phyloP scores from a whole-genome alignment of 2,113 vertebrate species.

The Hiodon tergisus region DNA sequence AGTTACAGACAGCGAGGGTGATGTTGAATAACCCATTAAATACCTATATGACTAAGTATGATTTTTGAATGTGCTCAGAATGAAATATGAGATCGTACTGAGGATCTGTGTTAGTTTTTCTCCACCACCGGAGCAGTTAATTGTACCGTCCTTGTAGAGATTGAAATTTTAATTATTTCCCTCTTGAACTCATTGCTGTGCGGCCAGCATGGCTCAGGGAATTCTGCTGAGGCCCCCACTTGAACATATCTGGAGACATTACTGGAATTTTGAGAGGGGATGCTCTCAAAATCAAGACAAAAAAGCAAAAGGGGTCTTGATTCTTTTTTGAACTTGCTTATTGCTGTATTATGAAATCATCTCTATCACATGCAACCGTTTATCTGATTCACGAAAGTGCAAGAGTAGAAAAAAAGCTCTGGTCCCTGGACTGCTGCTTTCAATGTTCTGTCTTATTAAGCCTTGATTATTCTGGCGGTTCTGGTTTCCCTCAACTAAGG shows the following conservation, averaged over 20 bases:
- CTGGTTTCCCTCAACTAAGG: constrained; percentile 65
- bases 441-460: constrained; percentile 67
- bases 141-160: neutral
- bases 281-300: constrained; percentile 39
- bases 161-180: neutral
- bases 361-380: constrained; percentile 57
- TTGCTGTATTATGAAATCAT: constrained; percentile 50
- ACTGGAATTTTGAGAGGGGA: neutral
- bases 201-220: neutral
- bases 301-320: constrained; percentile 15
- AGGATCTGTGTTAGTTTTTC: constrained; percentile 9
- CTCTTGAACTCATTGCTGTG: constrained; percentile 14
- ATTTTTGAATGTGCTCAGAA: neutral
- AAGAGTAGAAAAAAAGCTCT: constrained; percentile 39
- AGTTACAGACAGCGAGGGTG: neutral
- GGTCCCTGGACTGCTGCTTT: constrained; percentile 58
- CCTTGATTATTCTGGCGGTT: constrained; percentile 62
- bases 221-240: neutral
- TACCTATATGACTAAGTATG: neutral
- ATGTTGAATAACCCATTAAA: neutral
- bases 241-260: neutral
- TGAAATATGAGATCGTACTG: neutral
- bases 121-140: neutral
- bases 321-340: constrained; percentile 40
- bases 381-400: constrained; percentile 37